Conservation (phyloP, 2,888 invertebrate genomes). For the Caenorhabditis angaria region DNA sequence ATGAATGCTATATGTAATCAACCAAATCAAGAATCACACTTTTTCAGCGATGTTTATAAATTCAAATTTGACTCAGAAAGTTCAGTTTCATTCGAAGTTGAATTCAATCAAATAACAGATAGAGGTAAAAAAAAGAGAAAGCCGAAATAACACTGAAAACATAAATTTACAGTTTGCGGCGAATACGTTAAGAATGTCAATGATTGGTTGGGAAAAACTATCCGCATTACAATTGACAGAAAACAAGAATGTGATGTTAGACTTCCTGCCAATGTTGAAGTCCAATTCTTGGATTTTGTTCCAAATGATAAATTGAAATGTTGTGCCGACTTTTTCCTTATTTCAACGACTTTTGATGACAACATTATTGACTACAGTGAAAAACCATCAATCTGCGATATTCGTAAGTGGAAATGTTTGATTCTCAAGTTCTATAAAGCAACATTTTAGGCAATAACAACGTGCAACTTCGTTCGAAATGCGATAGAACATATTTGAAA, state of each 20-base stretch:
- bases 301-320: constrained; percentile 16
- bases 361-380: constrained; percentile 23
- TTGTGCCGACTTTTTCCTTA: constrained; percentile 28
- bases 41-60: constrained; percentile 17
- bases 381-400: constrained; percentile 18
- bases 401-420: too few relatives aligned
- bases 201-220: neutral
- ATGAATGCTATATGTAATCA: constrained; percentile 21
- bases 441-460: constrained; percentile 12
- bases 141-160: neutral
- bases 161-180: constrained; percentile 8
- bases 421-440: constrained; percentile 9
- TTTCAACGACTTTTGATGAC: constrained; percentile 12
- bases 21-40: constrained; percentile 17
- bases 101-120: constrained; percentile 1
- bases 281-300: constrained; percentile 15
- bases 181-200: neutral
- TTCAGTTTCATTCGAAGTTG: neutral
- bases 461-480: constrained; percentile 9
- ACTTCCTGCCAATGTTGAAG: constrained; percentile 21
- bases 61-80: constrained; percentile 17
- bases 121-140: neutral
- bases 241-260: constrained; percentile 9
- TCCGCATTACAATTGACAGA: neutral
- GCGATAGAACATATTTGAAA: constrained; percentile 22